phyloP scores from a whole-genome alignment of 2,797 vertebrate species.

The Zalophus californianus region DNA sequence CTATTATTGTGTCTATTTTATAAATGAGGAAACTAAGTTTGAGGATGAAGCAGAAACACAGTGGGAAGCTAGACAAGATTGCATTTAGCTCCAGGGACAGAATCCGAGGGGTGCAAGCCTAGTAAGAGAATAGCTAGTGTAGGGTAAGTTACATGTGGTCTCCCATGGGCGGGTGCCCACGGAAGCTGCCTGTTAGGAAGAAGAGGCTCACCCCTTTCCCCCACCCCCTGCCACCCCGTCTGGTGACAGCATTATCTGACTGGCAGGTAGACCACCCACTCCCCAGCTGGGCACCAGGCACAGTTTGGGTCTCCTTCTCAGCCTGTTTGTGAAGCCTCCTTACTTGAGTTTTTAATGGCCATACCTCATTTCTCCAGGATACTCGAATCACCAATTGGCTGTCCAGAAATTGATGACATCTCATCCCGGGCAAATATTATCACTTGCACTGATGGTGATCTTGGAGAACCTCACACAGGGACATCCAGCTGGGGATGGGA shows the following conservation, averaged over 20 bases:
- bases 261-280: neutral
- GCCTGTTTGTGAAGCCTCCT: neutral
- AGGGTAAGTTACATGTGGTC: too few relatives aligned
- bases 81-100: neutral
- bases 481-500: neutral
- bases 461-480: neutral
- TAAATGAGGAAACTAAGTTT: neutral
- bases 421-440: neutral
- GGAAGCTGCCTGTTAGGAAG: neutral
- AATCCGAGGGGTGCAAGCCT: neutral
- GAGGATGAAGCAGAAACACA: neutral
- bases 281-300: neutral
- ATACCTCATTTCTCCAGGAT: neutral
- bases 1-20: neutral
- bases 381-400: neutral
- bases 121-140: too few relatives aligned
- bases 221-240: too few relatives aligned
- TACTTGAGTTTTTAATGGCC: neutral
- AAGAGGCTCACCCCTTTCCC: neutral
- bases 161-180: neutral
- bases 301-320: neutral
- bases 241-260: rapidly evolving
- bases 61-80: neutral
- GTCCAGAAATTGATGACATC: neutral
- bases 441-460: rapidly evolving